A percentile compares a stretch with the other conserved stretches of the same genome.
Evolutionary conservation across 2,888 invertebrate species (phyloP).

Genomic region (Rhaphigaster nebulosa): DNA sequence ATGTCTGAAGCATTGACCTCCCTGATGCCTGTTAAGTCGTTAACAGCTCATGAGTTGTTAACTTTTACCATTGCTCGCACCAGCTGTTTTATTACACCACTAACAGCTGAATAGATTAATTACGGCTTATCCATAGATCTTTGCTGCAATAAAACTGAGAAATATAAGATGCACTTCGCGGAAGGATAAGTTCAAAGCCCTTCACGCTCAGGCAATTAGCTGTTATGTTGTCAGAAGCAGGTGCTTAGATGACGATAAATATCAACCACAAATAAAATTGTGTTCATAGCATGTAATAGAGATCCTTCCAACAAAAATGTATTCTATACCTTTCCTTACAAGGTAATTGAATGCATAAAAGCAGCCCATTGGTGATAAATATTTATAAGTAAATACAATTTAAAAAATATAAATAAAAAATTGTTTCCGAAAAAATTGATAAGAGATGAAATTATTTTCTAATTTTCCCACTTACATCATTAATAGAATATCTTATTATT

Average conservation of each 20-base stretch:
- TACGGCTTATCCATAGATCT: neutral
- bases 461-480: too few species aligned
- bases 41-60: neutral
- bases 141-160: neutral
- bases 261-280: neutral
- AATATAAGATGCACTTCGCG: constrained; percentile 9
- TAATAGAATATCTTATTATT: too few species aligned
- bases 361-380: too few species aligned
- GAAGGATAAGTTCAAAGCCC: constrained; percentile 6
- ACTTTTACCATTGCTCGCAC: neutral
- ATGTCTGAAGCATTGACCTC: neutral
- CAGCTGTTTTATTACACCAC: neutral
- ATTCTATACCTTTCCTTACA: too few species aligned
- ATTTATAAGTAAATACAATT: too few species aligned
- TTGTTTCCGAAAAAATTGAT: too few species aligned
- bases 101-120: neutral
- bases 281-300: neutral
- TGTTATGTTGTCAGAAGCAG: neutral
- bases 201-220: neutral
- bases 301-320: too few species aligned
- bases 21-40: too few species aligned
- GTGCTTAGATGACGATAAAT: neutral
- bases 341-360: too few species aligned
- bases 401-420: too few species aligned
- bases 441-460: too few species aligned